Evolutionary conservation across 2,888 invertebrate genomes (phyloP).

Genomic region (Drosophila incognita): DNA sequence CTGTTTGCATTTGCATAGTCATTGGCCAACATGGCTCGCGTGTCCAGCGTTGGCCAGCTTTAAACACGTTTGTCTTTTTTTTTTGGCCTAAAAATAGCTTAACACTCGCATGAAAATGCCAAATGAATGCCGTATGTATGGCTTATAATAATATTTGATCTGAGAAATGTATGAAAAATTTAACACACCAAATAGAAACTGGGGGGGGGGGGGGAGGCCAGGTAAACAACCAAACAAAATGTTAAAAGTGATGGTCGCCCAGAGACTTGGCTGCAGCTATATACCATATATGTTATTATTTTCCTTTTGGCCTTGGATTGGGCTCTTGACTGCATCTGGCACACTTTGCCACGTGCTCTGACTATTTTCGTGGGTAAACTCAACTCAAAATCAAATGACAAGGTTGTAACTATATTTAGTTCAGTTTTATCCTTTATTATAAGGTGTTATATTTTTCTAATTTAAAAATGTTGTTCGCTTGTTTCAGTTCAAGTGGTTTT

Average conservation of each 20-base stretch:
- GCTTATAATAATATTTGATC: conserved; percentile 51
- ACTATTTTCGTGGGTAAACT: not conserved
- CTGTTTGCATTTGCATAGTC: conserved; percentile 70
- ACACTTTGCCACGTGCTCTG: conserved; percentile 13
- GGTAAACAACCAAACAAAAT: conserved; percentile 8
- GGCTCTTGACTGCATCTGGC: conserved; percentile 39
- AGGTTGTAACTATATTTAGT: not conserved
- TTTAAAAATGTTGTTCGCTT: not conserved
- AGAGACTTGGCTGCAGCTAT: conserved; percentile 26
- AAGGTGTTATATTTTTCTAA: not conserved
- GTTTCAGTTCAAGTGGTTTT: not conserved
- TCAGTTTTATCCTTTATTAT: not conserved
- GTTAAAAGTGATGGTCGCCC: conserved; percentile 25
- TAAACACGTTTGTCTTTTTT: conserved; percentile 40
- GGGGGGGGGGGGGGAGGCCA: not conserved
- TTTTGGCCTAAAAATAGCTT: conserved; percentile 60
- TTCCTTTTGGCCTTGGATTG: conserved; percentile 15
- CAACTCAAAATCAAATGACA: not conserved
- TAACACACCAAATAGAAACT: conserved; percentile 20
- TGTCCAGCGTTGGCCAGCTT: conserved; percentile 38
- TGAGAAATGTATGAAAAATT: conserved; percentile 37
- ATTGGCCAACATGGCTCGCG: conserved; percentile 46
- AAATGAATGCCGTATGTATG: conserved; percentile 21
- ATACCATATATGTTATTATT: conserved; percentile 10
- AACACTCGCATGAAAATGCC: conserved; percentile 31